These are phyloP conservation scores for Drepana falcataria DNA, from an alignment of 2,888 invertebrate genomes.

Conservation along the genomic window DNA sequence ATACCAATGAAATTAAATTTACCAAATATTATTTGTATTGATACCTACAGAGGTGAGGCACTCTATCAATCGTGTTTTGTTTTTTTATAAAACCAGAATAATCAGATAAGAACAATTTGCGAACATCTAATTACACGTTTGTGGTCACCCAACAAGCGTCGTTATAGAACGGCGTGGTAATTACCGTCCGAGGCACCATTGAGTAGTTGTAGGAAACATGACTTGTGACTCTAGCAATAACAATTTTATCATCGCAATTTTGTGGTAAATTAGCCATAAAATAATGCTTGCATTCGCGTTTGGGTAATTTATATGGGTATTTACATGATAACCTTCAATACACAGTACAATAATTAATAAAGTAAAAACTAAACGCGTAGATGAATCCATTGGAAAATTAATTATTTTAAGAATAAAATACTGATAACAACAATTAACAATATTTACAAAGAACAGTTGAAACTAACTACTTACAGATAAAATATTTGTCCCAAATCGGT, in stretches of 20 bases:
- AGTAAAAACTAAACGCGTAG: too few relatives aligned
- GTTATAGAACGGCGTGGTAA: neutral
- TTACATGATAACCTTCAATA: too few relatives aligned
- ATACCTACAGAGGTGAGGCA: too few relatives aligned
- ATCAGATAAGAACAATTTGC: neutral
- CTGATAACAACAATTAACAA: too few relatives aligned
- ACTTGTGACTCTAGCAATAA: neutral
- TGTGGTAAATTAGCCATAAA: neutral
- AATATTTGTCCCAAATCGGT: too few relatives aligned
- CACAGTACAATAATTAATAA: too few relatives aligned
- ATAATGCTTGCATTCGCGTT: neutral
- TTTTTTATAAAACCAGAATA: neutral
- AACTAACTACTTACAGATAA: too few relatives aligned
- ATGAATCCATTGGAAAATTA: too few relatives aligned
- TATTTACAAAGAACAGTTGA: too few relatives aligned
- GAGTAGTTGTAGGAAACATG: constrained; percentile 3
- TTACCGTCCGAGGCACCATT: neutral
- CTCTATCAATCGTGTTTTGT: neutral
- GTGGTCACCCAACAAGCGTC: neutral
- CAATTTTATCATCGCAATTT: neutral
- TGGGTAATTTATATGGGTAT: neutral
- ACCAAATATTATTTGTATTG: too few relatives aligned
- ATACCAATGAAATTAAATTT: too few relatives aligned
- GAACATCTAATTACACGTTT: constrained; percentile 1
- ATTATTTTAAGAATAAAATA: too few relatives aligned